A percentile compares a stretch with the other conserved stretches of the same genome.
These are phyloP conservation scores for Phalera bucephala DNA, from an alignment of 2,888 invertebrate genomes.

Conservation along the genomic window DNA sequence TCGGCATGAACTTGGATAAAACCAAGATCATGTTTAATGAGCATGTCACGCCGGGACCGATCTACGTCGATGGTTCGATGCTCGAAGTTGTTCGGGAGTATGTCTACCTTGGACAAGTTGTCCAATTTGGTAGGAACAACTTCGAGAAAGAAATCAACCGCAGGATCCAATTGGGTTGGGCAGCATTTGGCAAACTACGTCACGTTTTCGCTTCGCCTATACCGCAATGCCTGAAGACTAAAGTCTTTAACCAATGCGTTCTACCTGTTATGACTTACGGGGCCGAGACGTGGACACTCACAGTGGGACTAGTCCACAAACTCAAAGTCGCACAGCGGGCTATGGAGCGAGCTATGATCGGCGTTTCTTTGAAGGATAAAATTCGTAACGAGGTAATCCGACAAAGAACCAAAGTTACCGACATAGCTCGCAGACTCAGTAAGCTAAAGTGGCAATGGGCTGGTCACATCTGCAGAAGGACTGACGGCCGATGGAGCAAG, in stretches of 20 bases:
- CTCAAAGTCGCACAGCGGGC: constrained; percentile 3
- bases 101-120: background rate
- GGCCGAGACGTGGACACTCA: background rate
- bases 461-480: too few species aligned
- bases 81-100: background rate
- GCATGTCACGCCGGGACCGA: background rate
- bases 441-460: too few species aligned
- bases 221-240: background rate
- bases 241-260: constrained; percentile 2
- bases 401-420: too few species aligned
- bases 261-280: background rate
- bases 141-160: constrained; percentile 5
- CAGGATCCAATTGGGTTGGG: constrained; percentile 6
- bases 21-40: background rate
- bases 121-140: constrained; percentile 1
- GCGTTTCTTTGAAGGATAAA: too few species aligned
- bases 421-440: too few species aligned
- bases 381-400: too few species aligned
- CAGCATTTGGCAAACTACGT: constrained; percentile 4
- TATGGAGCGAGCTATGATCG: background rate
- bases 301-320: background rate
- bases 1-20: background rate
- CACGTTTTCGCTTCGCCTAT: constrained; percentile 2
- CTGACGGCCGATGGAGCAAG: too few species aligned
- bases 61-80: background rate